Base-by-base conservation (phyloP, 2,797 vertebrate genomes). In the Melanotaenia maccullochi region DNA sequence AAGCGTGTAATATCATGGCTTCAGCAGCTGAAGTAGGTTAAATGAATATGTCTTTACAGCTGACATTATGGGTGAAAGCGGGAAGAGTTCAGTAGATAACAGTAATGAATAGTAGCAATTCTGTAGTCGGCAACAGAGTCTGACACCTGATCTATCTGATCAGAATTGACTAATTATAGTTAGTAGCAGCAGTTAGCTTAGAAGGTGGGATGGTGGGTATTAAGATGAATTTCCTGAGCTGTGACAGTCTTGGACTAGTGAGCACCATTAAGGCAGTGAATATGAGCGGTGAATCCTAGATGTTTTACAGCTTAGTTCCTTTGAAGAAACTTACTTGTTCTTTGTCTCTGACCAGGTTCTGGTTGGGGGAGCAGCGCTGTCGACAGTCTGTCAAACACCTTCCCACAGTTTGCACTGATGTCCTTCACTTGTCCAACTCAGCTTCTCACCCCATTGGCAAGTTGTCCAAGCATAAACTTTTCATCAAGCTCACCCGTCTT, bases 321-420 rank as follows among this genome's bases (percentile, higher is more conserved):
- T 70, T 22, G n/a, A 36, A 20, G 25, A 61, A 36, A 3, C 65
- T 20, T 18, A 60, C 36, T 69, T 25, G 72, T 61, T 71, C 7
- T 63, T 32, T 38, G 5, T 76, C 49, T 67, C 18, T 71, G 68
- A 9, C 78, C 87, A 99, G 98, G 94, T 99, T 99, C 94, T 99
- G 98, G 98, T 95, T 99, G 90, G 98, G 98, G 78, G 97, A 99
- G 83, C 98, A 99, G 77, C 96, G 97, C 71, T 97, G 96, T 93
- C 96, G 96, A 67, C 98, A 99, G 88, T 99, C 98, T 24, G 97
- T 99, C 91, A 99, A 99, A 84, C 98, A 99, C 92, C 95, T 99
- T 78, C 98, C 98, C 81, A 97, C 97, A n/a, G 94, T 98, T 85
- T 97, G 96, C 79, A 96, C 94, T 65, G 97, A 99, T 86, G 92